Percentiles rank a stretch among this genome's conserved stretches.
phyloP scores from a whole-genome alignment of 2,113 vertebrate genomes.

The rat (Rattus norvegicus) region DNA sequence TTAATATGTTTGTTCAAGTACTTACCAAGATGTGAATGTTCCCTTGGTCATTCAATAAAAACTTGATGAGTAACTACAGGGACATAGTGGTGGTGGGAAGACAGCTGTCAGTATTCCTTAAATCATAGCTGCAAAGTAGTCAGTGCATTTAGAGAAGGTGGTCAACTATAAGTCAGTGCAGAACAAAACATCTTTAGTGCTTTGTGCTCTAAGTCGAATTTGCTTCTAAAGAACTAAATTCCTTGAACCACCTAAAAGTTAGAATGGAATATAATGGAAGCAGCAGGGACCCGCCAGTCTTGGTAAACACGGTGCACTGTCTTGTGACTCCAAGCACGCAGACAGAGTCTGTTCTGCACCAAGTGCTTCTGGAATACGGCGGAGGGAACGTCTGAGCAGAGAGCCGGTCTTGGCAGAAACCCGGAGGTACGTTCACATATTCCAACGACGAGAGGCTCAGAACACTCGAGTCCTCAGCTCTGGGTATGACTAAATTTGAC shows the following conservation, averaged over 20 bases:
- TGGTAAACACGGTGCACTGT: too few species aligned
- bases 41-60: constrained; percentile 52
- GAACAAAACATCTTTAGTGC: background rate
- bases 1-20: constrained; percentile 57
- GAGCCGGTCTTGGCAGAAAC: constrained; percentile 52
- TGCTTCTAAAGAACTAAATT: constrained; percentile 24
- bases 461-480: background rate
- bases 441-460: constrained; percentile 43
- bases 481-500: constrained; percentile 36
- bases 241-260: background rate
- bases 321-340: background rate
- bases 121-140: background rate
- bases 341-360: background rate
- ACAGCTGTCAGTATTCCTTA: constrained; percentile 4
- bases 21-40: constrained; percentile 54
- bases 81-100: background rate
- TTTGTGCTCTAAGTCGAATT: constrained; percentile 15
- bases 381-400: constrained; percentile 53
- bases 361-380: constrained; percentile 24
- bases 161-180: background rate
- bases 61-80: constrained; percentile 35
- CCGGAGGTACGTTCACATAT: constrained; percentile 40
- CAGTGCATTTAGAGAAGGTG: constrained; percentile 13
- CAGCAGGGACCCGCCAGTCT: background rate
- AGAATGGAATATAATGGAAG: background rate